Evolutionary conservation across 2,113 vertebrate genomes (phyloP).

Genomic region (Aplodontia rufa): DNA sequence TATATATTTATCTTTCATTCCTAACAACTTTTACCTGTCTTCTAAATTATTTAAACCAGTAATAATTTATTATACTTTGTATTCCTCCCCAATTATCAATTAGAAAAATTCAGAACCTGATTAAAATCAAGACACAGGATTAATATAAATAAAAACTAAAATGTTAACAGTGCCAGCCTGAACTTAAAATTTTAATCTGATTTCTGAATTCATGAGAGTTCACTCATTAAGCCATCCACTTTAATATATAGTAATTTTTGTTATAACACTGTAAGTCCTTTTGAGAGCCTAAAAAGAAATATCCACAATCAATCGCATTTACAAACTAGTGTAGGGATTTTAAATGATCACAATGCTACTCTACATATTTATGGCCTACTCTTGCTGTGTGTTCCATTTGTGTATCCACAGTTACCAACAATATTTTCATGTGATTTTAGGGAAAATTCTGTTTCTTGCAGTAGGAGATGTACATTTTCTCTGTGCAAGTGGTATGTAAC

Average conservation of each 20-base stretch:
- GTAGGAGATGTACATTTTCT: not conserved
- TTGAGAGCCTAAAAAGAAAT: not conserved
- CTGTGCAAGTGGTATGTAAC: not conserved
- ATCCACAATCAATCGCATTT: not conserved
- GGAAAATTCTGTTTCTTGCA: not conserved
- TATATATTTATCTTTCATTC: not conserved
- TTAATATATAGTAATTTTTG: not conserved
- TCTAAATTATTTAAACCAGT: not conserved
- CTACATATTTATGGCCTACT: not conserved
- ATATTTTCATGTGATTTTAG: not conserved
- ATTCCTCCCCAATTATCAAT: not conserved
- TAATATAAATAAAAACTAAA: not conserved
- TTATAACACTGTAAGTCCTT: not conserved
- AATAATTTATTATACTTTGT: not conserved
- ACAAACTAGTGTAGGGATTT: not conserved
- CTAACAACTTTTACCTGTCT: not conserved
- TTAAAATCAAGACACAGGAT: not conserved
- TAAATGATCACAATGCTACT: not conserved
- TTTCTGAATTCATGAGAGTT: not conserved
- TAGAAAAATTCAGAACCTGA: not conserved
- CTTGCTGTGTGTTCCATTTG: not conserved
- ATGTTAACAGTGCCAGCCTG: not conserved
- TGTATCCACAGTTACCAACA: not conserved
- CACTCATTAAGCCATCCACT: not conserved
- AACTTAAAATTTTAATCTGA: not conserved